Evolutionary conservation across 2,797 vertebrate genomes (phyloP).

Genomic region (Macropus fuliginosus): DNA sequence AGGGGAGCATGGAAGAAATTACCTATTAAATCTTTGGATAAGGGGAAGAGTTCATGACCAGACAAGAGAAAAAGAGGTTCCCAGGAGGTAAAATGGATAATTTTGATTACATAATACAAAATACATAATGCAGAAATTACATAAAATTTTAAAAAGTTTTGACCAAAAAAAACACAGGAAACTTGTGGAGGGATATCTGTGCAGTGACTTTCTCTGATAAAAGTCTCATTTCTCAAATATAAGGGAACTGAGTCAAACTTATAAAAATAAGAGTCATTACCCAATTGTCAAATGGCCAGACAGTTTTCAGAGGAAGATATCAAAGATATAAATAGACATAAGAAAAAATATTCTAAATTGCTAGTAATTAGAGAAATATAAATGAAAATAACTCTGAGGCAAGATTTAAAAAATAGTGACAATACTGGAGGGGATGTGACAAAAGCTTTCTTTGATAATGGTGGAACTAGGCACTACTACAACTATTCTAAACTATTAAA

Average conservation of each 20-base stretch:
- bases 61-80: no score
- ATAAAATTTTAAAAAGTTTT: background rate
- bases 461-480: background rate
- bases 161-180: background rate
- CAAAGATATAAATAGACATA: background rate
- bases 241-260: background rate
- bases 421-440: background rate
- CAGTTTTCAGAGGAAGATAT: background rate
- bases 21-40: no score
- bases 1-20: no score
- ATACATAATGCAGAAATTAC: no score
- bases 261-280: background rate
- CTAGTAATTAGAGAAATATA: background rate
- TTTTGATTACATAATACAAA: background rate
- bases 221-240: background rate
- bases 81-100: background rate
- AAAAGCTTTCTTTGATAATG: background rate
- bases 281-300: background rate
- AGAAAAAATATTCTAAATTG: background rate
- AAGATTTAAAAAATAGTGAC: background rate
- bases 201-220: background rate
- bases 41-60: no score
- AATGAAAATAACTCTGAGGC: background rate
- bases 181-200: background rate
- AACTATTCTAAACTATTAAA: background rate